Conservation (phyloP, 2,888 invertebrate genomes). For the Cataglyphis altisquamis region DNA sequence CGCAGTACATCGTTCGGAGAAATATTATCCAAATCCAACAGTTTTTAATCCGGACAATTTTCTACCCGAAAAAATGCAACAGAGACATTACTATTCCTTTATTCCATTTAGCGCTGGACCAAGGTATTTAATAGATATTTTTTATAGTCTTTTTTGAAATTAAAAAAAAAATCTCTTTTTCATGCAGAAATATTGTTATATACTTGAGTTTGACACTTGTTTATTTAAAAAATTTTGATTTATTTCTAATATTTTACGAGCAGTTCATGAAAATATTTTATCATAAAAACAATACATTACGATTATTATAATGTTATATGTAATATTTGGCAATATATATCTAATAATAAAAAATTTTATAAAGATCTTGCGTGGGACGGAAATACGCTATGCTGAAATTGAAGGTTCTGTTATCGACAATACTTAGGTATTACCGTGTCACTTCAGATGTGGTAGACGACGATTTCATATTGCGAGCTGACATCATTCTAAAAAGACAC, state of each 20-base stretch:
- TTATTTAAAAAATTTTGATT: not conserved
- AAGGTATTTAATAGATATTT: conserved; percentile 83
- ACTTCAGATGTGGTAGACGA: conserved; percentile 89
- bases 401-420: conserved; percentile 92
- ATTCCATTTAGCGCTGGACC: conserved; percentile 95
- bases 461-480: conserved; percentile 91
- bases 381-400: conserved; percentile 94
- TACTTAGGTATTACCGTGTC: conserved; percentile 91
- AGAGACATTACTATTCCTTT: conserved; percentile 93
- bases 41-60: conserved; percentile 95
- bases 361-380: conserved; percentile 90
- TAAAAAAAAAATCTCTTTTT: too few species aligned
- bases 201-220: not conserved
- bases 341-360: conserved; percentile 16
- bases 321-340: not conserved
- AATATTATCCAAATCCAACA: conserved; percentile 92
- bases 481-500: conserved; percentile 92
- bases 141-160: too few species aligned
- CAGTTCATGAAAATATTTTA: conserved; percentile 9
- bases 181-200: too few species aligned
- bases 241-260: not conserved
- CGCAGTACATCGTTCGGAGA: conserved; percentile 90
- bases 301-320: not conserved
- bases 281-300: not conserved
- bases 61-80: conserved; percentile 92